Evolutionary conservation across 2,888 invertebrate genomes (phyloP).

Genomic region (Andrena flavipes): DNA sequence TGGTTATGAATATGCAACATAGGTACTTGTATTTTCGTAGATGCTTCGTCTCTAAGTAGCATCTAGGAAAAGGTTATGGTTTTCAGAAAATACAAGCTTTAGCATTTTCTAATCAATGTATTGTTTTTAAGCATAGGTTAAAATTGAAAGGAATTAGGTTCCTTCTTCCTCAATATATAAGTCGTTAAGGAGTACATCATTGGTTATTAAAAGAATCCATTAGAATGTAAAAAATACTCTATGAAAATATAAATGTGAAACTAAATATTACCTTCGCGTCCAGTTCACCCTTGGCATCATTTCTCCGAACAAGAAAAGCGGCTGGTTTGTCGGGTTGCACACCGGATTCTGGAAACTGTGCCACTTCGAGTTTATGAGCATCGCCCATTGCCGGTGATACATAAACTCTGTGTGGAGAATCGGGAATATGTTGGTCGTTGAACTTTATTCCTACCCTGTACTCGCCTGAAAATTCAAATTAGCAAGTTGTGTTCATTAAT

Average conservation of each 20-base stretch:
- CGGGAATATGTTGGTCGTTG: slow-evolving; percentile 99
- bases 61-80: no score
- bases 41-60: no score
- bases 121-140: no score
- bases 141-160: no score
- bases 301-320: slow-evolving; percentile 98
- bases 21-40: no score
- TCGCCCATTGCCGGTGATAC: slow-evolving; percentile 97
- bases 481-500: not conserved
- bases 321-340: slow-evolving; percentile 93
- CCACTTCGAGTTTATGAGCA: slow-evolving; percentile 95
- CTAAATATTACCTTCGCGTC: slow-evolving; percentile 89
- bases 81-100: no score
- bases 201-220: no score
- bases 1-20: no score
- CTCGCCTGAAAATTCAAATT: slow-evolving; percentile 89
- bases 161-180: no score
- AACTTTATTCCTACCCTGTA: slow-evolving; percentile 99
- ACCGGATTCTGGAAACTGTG: slow-evolving; percentile 93
- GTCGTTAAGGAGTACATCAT: no score
- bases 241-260: not conserved
- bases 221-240: no score
- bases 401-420: slow-evolving; percentile 98
- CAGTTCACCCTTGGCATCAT: slow-evolving; percentile 96
- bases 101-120: no score